Evolutionary conservation across 1,140 invertebrate genomes (phyloP).

Genomic region (Pteromalus puparum): DNA sequence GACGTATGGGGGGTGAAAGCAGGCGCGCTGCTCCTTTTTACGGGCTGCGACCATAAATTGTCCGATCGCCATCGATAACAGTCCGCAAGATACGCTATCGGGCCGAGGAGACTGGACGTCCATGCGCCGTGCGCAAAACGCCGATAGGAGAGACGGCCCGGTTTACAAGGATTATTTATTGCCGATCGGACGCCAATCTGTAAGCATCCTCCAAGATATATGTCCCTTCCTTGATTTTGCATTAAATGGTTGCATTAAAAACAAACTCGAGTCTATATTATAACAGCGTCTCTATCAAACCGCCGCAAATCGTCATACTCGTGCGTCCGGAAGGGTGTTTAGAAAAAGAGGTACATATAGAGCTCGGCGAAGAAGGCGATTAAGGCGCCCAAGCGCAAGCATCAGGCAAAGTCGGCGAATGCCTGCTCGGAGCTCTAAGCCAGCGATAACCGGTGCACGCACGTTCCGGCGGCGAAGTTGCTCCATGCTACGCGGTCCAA

Average conservation of each 20-base stretch:
- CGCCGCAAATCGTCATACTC: background rate
- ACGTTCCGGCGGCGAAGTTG: conserved; percentile 55
- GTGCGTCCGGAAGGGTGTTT: too few relatives aligned
- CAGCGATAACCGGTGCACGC: conserved; percentile 57
- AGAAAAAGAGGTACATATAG: too few relatives aligned
- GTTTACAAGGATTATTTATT: conserved; percentile 71
- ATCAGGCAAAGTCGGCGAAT: background rate
- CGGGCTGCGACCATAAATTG: conserved; percentile 65
- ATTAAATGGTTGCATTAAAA: background rate
- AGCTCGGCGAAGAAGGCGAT: conserved; percentile 20
- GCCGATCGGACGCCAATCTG: conserved; percentile 47
- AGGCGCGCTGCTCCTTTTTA: conserved; percentile 57
- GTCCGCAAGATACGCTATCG: conserved; percentile 70
- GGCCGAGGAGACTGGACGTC: conserved; percentile 50
- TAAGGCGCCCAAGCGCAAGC: background rate
- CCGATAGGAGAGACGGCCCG: conserved; percentile 51
- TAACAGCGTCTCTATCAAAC: background rate
- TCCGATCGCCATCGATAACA: conserved; percentile 71
- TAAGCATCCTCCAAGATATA: background rate
- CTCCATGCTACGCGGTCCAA: conserved; percentile 19
- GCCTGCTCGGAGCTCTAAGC: conserved; percentile 56
- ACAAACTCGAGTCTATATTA: background rate
- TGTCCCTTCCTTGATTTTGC: background rate
- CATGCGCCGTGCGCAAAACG: background rate
- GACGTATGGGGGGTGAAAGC: conserved; percentile 57